Conservation (phyloP, 2,888 invertebrate genomes). For the Drosophila peninsularis region DNA sequence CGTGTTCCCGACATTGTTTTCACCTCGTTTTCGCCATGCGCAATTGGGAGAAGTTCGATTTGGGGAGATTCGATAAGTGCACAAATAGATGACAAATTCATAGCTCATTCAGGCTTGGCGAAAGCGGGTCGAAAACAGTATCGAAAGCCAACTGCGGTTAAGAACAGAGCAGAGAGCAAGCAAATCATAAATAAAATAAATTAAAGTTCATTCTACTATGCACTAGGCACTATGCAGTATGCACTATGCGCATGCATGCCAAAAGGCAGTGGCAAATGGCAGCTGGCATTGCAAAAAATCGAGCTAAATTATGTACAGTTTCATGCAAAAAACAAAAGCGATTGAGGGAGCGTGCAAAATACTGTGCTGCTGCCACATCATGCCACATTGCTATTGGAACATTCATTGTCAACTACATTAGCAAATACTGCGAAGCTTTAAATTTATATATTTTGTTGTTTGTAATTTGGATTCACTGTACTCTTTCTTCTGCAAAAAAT, state of each 20-base stretch:
- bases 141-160: slow-evolving; percentile 16
- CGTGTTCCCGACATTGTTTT: slow-evolving; percentile 13
- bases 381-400: slow-evolving; percentile 40
- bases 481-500: slow-evolving; percentile 55
- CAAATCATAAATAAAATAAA: slow-evolving; percentile 72
- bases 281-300: slow-evolving; percentile 17
- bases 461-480: slow-evolving; percentile 43
- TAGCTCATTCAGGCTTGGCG: slow-evolving; percentile 14
- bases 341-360: slow-evolving; percentile 54
- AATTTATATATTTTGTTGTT: slow-evolving; percentile 63
- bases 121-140: slow-evolving; percentile 31
- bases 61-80: background rate
- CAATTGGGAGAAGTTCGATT: slow-evolving; percentile 10
- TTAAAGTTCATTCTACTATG: slow-evolving; percentile 51
- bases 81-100: background rate
- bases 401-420: slow-evolving; percentile 70
- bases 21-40: slow-evolving; percentile 18
- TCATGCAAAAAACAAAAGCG: slow-evolving; percentile 62
- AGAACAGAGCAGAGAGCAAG: slow-evolving; percentile 60
- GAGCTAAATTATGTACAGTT: slow-evolving; percentile 50
- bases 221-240: slow-evolving; percentile 58
- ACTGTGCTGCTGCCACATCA: slow-evolving; percentile 58
- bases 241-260: slow-evolving; percentile 68
- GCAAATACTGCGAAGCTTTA: slow-evolving; percentile 83
- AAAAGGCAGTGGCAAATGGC: slow-evolving; percentile 42